Evolutionary conservation across 2,888 invertebrate genomes (phyloP), one percentile per base, ranked within the genome.

Genomic region (Euphydryas editha): DNA sequence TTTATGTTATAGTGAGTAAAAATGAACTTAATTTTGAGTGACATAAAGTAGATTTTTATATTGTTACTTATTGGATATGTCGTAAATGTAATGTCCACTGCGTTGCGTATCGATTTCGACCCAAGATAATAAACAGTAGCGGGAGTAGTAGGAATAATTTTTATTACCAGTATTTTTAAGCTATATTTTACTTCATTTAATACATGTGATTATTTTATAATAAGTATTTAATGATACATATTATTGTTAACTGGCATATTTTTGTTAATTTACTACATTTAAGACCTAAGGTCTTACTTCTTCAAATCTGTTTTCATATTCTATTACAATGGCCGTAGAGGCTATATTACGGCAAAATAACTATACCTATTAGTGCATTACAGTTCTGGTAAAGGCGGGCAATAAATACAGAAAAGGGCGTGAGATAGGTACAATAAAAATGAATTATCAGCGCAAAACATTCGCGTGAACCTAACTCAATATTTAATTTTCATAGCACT

Each of bases 371-470:
- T 73, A 69, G 71, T 68, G 71, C 55, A 63, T 63, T 65, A 47
- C 58, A 44, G 61, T 70, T 70, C 84, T 85, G 86, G 85, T 81
- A 81, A 83, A 90, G 90, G 89, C 87, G 87, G 83, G 87, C 85
- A 81, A 91, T 91, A 91, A 91, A 91, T 90, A 90, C 81, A 81
- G 85, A 82, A 86, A 88, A 90, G 87, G 89, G 89, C 88, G 89
- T 84, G 87, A 88, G 86, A 75, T 76, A 88, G 88, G 89, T 88
- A 91, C 86, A 90, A 91, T 91, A 91, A 91, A 92, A 90, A 87
- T 91, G 91, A 92, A 86, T 89, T 92, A 92, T 91, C 90, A 88
- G 81, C 82, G 81, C 82, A 83, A 86, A 88, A 86, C 88, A 87
- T 87, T 87, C 84, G 81, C 82, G 81, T 81, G 82, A 80, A 84